Percentiles rank a stretch among this genome's conserved stretches.
phyloP scores from a whole-genome alignment of 2,888 invertebrate species.

The Limnephilus marmoratus region DNA sequence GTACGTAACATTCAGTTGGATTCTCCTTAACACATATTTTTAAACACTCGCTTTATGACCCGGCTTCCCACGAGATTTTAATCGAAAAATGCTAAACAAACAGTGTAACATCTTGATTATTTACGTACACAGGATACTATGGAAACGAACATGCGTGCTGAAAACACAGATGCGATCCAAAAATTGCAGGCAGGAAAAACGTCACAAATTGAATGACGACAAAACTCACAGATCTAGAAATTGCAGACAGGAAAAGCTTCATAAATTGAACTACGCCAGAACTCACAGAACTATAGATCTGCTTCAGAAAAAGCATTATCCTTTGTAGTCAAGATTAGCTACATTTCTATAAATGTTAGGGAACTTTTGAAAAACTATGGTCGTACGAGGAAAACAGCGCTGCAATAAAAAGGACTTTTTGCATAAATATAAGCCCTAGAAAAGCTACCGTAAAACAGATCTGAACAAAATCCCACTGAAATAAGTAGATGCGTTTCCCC shows the following conservation, averaged over 20 bases:
- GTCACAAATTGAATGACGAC: neutral
- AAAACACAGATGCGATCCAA: too few relatives aligned
- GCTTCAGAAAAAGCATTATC: neutral
- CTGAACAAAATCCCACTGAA: conserved; percentile 23
- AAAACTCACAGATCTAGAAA: neutral
- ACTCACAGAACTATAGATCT: neutral
- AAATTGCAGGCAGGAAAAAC: neutral
- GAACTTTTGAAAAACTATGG: neutral
- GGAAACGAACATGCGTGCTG: too few relatives aligned
- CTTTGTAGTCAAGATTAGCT: too few relatives aligned
- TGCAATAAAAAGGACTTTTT: conserved; percentile 19
- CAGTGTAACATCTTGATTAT: neutral
- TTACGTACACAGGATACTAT: too few relatives aligned
- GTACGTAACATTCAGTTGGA: too few relatives aligned
- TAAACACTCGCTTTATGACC: neutral
- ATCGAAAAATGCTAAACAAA: neutral
- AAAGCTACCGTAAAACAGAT: neutral
- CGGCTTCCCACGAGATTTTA: neutral
- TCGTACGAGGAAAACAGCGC: neutral
- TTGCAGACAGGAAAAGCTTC: neutral
- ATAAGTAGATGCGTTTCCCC: conserved; percentile 58
- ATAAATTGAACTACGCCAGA: neutral
- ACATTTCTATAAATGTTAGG: neutral
- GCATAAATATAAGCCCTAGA: conserved; percentile 27
- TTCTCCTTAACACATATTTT: too few relatives aligned